Conservation (phyloP, 2,797 vertebrate species). For the Parotocinclus haroldoi region DNA sequence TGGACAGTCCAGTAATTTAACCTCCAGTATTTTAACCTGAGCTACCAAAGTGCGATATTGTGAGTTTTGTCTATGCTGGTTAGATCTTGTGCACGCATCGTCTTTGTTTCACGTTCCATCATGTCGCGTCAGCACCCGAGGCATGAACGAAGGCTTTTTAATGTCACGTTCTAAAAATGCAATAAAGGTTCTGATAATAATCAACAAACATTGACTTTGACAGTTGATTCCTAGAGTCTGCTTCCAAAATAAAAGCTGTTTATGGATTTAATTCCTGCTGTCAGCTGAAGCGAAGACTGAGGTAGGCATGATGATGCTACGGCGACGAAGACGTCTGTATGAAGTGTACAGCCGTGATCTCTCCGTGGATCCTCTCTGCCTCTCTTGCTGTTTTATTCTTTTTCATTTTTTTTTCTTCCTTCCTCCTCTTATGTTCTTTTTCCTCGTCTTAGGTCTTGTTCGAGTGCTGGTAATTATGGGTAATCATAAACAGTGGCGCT, state of each 20-base stretch:
- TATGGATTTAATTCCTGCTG: conserved; percentile 73
- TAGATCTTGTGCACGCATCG: conserved; percentile 6
- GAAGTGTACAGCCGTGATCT: conserved; percentile 44
- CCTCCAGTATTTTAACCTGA: too few relatives aligned
- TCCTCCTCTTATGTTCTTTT: conserved; percentile 51
- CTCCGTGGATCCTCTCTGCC: conserved; percentile 1
- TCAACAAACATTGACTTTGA: conserved; percentile 73
- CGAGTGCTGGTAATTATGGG: conserved; percentile 72
- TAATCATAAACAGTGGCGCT: conserved; percentile 70
- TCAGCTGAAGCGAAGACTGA: conserved; percentile 71
- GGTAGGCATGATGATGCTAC: conserved; percentile 61
- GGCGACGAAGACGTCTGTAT: background rate
- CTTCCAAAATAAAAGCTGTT: conserved; percentile 60
- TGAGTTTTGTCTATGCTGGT: conserved; percentile 19
- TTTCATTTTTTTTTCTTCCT: conserved; percentile 52
- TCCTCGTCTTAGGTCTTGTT: conserved; percentile 59
- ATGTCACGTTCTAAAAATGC: conserved; percentile 73
- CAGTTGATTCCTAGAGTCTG: conserved; percentile 70
- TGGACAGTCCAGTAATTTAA: too few relatives aligned
- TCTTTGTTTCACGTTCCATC: conserved; percentile 30
- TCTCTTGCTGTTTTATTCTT: conserved; percentile 26
- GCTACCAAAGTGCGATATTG: conserved; percentile 26
- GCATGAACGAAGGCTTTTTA: conserved; percentile 72
- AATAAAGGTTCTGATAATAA: conserved; percentile 77
- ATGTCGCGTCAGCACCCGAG: conserved; percentile 38